Percentiles rank a stretch among this genome's conserved stretches.
Conservation (phyloP, 1,140 invertebrate species). For the Megathymus violae region DNA sequence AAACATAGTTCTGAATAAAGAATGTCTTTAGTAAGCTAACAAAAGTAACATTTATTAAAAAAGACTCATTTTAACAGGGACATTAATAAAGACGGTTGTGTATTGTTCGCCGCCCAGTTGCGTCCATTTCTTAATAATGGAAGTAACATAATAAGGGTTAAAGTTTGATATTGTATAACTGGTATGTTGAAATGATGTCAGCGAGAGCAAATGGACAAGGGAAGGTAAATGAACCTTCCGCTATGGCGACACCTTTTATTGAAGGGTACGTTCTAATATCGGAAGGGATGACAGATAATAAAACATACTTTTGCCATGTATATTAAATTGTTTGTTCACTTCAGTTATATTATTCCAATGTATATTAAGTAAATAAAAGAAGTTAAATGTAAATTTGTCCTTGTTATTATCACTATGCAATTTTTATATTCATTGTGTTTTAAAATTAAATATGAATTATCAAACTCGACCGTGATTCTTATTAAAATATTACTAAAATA, state of each 20-base stretch:
- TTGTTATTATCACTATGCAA: too few species aligned
- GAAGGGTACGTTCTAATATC: conserved; percentile 37
- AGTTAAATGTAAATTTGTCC: too few species aligned
- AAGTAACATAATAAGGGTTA: conserved; percentile 60
- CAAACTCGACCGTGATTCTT: too few species aligned
- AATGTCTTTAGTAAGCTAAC: conserved; percentile 24
- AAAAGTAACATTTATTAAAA: conserved; percentile 34
- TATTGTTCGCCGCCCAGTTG: conserved; percentile 55
- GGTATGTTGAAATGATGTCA: conserved; percentile 49
- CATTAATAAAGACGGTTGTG: conserved; percentile 57
- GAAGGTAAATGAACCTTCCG: conserved; percentile 46
- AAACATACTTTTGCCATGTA: neutral
- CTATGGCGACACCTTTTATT: conserved; percentile 44
- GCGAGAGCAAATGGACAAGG: conserved; percentile 43
- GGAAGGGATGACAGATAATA: conserved; percentile 10
- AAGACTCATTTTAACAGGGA: conserved; percentile 49
- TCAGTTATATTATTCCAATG: neutral
- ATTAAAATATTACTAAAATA: too few species aligned
- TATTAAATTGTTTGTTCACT: neutral
- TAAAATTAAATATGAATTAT: too few species aligned
- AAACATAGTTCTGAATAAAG: conserved; percentile 31
- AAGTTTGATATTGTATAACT: conserved; percentile 58
- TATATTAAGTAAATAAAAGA: too few species aligned
- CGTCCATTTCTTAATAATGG: too few species aligned
- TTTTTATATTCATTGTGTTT: too few species aligned